A percentile compares a stretch with the other conserved stretches of the same genome.
Conservation (phyloP, 2,113 vertebrate genomes). For the Chaetops frenatus region DNA sequence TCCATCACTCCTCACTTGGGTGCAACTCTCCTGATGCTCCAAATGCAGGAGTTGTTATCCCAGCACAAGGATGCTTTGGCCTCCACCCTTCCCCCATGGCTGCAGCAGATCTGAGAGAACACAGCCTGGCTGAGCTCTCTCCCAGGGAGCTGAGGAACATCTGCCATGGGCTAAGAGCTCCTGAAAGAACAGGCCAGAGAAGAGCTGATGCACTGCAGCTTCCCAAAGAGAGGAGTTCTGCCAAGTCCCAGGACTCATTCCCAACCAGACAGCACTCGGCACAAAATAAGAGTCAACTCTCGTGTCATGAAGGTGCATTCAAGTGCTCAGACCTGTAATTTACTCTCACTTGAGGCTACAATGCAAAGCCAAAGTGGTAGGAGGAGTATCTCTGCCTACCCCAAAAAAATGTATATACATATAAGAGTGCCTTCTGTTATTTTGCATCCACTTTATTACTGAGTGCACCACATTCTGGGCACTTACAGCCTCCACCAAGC, state of each 20-base stretch:
- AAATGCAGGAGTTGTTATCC: not conserved
- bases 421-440: not conserved
- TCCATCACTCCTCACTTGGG: not conserved
- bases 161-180: not conserved
- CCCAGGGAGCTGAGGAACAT: not conserved
- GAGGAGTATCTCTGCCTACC: not conserved
- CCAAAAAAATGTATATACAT: rapidly evolving
- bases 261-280: not conserved
- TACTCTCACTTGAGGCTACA: not conserved
- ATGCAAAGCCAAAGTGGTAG: not conserved
- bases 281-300: not conserved
- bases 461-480: not conserved
- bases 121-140: not conserved
- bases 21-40: not conserved
- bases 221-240: not conserved
- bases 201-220: not conserved
- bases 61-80: not conserved
- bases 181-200: not conserved
- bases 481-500: not conserved
- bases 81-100: rapidly evolving
- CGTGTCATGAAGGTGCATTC: rapidly evolving
- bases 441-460: not conserved
- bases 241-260: not conserved
- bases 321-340: not conserved
- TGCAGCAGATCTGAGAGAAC: not conserved